Conservation (phyloP, 2,888 invertebrate genomes). For the Caradrina clavipalpis region DNA sequence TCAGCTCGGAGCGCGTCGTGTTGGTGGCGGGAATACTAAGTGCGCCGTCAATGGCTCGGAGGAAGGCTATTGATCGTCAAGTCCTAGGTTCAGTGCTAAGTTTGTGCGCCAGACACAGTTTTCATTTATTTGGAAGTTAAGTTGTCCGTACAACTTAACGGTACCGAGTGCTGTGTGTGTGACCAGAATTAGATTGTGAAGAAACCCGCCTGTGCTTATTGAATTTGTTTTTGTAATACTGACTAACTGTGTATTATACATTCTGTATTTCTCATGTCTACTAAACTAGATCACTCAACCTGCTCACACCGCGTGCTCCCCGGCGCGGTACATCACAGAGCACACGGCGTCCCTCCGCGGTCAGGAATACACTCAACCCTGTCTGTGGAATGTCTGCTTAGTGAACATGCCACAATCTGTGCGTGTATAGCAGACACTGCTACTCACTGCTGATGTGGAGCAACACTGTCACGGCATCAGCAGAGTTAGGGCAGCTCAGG, state of each 20-base stretch:
- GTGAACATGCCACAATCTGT: too few species aligned
- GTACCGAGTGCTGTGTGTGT: background rate
- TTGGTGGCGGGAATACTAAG: conserved; percentile 7
- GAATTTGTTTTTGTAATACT: too few species aligned
- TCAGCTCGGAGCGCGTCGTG: background rate
- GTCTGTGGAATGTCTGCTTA: too few species aligned
- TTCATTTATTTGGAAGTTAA: background rate
- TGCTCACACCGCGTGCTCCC: background rate
- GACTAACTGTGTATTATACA: background rate
- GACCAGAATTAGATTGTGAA: background rate
- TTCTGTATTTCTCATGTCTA: background rate
- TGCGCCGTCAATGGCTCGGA: too few species aligned
- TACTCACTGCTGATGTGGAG: too few species aligned
- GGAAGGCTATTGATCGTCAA: background rate
- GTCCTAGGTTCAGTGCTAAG: background rate
- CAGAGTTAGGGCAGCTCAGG: too few species aligned
- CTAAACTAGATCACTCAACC: background rate
- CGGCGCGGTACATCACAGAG: conserved; percentile 5
- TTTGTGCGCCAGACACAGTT: background rate
- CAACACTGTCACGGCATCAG: too few species aligned
- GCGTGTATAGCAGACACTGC: too few species aligned
- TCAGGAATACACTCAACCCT: background rate
- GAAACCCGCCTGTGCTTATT: background rate
- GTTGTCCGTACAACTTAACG: background rate
- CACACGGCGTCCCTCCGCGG: background rate